Base-by-base conservation (phyloP, 2,888 invertebrate species). In the Drosophila kuntzei region DNA sequence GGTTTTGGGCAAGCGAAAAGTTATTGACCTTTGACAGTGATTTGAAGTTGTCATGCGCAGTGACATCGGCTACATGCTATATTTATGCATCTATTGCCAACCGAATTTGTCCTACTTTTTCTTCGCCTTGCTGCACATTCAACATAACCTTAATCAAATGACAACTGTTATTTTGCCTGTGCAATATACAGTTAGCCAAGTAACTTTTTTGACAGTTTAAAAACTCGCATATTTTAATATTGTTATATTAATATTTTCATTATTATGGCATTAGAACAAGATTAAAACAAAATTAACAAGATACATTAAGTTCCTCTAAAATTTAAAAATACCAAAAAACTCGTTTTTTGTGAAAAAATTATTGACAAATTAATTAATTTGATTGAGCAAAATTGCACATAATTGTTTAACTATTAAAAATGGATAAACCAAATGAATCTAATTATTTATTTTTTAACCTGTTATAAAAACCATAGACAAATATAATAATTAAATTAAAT, bases 11-110 rank as follows among this genome's bases (percentile, higher is more conserved):
- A 76, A 63, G 18, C 12, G 16, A 62, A 41, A 64, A 72, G 81
- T 73, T 79, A 79, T 87, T 82, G 81, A 82, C 81, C 81, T 85
- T 81, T 85, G 82, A 68, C 81, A 67, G 63, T 66, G 72, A 63
- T 61, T 47, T 5, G 14, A 47, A 41, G 11, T 58, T 55, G 71
- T 62, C 88, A 71, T 82, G 81, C 81, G 81, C 81, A 72, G 12
- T 74, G 49, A 32, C 22, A 22, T 39, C 9, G 41, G 18, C 43
- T 27, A 43, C 34, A 34, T 66, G 61, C 47, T 62, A 53, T 27
- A 53, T 37, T 65, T 69, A 69, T 58, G 36, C 51, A 27, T 58
- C 37, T n/a, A 29, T 41, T 49, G 51, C 37, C 22, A 20, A 11
- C 27, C 12, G 47, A 50, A 62, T 47, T 59, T 82, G 81, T 58